Evolutionary conservation across 2,113 vertebrate genomes (phyloP), one percentile per base, ranked within the genome.

Genomic region (Opisthocomus hoazin): DNA sequence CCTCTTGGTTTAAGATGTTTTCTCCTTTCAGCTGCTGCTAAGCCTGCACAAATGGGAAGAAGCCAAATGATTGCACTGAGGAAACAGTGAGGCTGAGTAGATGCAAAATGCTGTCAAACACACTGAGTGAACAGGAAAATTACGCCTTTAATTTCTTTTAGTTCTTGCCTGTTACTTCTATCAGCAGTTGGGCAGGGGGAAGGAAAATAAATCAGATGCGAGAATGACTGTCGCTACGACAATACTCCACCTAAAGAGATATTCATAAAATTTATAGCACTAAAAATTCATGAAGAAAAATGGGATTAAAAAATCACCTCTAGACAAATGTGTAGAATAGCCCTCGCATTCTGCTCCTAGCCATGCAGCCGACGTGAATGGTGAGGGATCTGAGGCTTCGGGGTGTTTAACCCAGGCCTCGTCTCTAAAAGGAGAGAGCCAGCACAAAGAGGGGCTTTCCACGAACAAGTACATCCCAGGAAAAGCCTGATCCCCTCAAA

Each of bases 141-240:
- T 69, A 96, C 36, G 57, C 10, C 22, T 97, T 94, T 93, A 95
- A 92, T 97, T 94, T 96, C 88, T 84, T 88, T 79, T 48, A 84
- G 69, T 71, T 96, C 66, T 93, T 91, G 75, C 82, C 63, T 94
- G 34, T 69, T 92, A 92, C 75, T 93, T 93, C 61, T 93, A 69
- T 74, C 77, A 95, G 87, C 91, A 84, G 45, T 60, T 51, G 37
- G 68, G 68, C 23, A 51, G 45, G 65, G n/a, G 22, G 34, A 76
- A 84, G 19, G 57, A 71, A 94, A 87, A 90, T 77, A 87, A 87
- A 94, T 76, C 57, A 81, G 57, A 88, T 24, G 74, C 9, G 45
- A 87, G 61, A 63, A 50, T 43, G 29, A 60, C 57, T 82, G 60
- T 37, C 7, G 18, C 63, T 30, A 83, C 57, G 65, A 90, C 36